Base-by-base conservation (phyloP, 2,113 vertebrate genomes). In the Cololabis saira region DNA sequence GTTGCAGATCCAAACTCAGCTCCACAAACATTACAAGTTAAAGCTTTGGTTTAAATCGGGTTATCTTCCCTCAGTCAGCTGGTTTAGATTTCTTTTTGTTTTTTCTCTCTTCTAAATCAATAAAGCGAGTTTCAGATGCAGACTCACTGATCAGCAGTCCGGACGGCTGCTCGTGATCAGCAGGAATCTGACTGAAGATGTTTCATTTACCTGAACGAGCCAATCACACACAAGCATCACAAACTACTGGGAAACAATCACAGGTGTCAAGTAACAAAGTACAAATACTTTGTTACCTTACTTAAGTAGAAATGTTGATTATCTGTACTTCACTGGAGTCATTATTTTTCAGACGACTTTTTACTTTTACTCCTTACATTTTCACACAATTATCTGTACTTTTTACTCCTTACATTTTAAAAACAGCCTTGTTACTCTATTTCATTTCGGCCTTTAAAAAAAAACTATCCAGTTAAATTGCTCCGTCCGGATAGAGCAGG, bases 21-120 rank as follows among this genome's bases (percentile, higher is more conserved):
- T 30, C 3, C 7, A 17, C 43, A 42, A 74, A 21, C 50, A 49
- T 54, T 1, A 21, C 3, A 19, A 44, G 42, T 18, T 18, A 0
- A 27, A 54, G 37, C 33, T 37, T 37, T 37, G 33, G 1, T 43
- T 40, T 13, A 56, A 67, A 73, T 73, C 7, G 17, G 12, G 33
- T 83, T 65, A 57, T 33, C 33, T 52, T n/a, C 14, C 15, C 22
- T 59, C 16, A 43, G 78, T 80, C 73, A 75, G 52, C 67, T 64
- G 81, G 19, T 50, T 75, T 42, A 55, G 40, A 82, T 80, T 80
- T 65, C 43, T 19, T 76, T 18, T 60, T 45, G 27, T 51, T 43
- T 37, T 11, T 41, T 64, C 24, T 27, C 24, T 27, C 24, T 27
- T 55, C 65, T 65, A 6, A 49, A 52, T 47, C 7, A 63, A 44